Base-by-base conservation (phyloP, 1,140 invertebrate species). In the Caenorhabditis remanei region DNA sequence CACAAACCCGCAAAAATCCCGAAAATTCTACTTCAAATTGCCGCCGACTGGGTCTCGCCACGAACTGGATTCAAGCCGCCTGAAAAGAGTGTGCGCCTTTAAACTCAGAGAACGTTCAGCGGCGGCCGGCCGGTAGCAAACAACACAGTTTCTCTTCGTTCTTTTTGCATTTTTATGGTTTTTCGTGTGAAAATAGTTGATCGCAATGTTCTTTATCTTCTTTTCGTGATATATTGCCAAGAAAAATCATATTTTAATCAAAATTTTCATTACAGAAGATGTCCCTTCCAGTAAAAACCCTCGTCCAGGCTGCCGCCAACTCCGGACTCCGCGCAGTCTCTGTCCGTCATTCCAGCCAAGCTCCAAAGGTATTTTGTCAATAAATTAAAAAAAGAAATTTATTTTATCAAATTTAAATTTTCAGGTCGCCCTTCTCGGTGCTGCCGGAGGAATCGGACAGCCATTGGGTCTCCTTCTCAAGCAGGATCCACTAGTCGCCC, bases 401-500 rank as follows among this genome's bases (percentile, higher is more conserved):
- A 55, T 4, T 48, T 40, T 19, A n/a, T 21, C 21, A 50, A 43
- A 56, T 53, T 40, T 50, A 9, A 21, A 32, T 24, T 83, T 46
- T 84, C 32, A 98, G 95, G 98, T 99, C 24, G 96, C 97, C 85
- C 97, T 99, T 63, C 95, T 97, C 93, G 98, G 98, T 85, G 98
- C 98, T 2, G 95, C 95, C 92, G 98, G 98, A 88, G 98, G 98
- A 75, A 99, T 99, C 93, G 98, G 98, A 1, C 98, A 99, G 93
- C 98, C 98, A 9, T 93, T 99, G 90, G 96, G 97, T 13, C 94
- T 99, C 58, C 94, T 99, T n/a, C 93, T 99, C 85, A 99, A 99
- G 94, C 95, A 96, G 90, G 96, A 96, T 88, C 95, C 96, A 67
- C 93, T 96, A 58, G 89, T 92, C 67, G 92, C 91, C 6, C 63